Percentiles rank a stretch among this genome's conserved stretches.
Evolutionary conservation across 2,888 invertebrate species (phyloP).

Genomic region (Ernsta delagoae): DNA sequence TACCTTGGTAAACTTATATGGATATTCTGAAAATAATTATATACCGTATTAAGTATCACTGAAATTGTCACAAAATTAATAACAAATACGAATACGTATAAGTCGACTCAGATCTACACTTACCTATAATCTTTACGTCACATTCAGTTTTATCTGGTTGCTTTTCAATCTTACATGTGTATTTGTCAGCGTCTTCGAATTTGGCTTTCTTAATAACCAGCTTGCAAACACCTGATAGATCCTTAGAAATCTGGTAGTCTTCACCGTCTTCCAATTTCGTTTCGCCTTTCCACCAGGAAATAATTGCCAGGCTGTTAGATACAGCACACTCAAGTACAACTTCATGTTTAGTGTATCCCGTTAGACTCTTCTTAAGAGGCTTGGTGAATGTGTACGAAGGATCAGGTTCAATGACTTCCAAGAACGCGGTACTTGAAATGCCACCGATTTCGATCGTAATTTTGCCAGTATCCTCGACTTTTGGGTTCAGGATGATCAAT

Average conservation of each 20-base stretch:
- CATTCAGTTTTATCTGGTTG: constrained; percentile 95
- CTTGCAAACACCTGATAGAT: constrained; percentile 95
- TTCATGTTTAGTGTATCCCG: constrained; percentile 96
- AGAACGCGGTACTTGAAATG: constrained; percentile 93
- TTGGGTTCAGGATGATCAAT: constrained; percentile 94
- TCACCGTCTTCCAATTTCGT: constrained; percentile 93
- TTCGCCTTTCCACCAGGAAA: constrained; percentile 96
- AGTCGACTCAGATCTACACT: constrained; percentile 50
- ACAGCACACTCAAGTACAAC: constrained; percentile 96
- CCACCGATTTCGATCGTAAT: constrained; percentile 98
- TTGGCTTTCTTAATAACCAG: constrained; percentile 93
- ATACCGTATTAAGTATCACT: background rate
- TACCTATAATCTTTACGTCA: constrained; percentile 91
- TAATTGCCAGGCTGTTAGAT: constrained; percentile 96
- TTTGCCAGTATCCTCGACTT: constrained; percentile 98
- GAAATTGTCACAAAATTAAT: too few relatives aligned
- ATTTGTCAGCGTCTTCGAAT: constrained; percentile 95
- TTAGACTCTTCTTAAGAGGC: constrained; percentile 93
- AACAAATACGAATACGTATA: background rate
- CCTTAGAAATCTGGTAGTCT: constrained; percentile 95
- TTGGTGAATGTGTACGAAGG: constrained; percentile 97
- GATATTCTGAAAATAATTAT: constrained; percentile 89
- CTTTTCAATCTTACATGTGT: constrained; percentile 94
- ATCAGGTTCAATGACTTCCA: constrained; percentile 98
- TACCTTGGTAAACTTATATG: constrained; percentile 97